A percentile compares a stretch with the other conserved stretches of the same genome.
phyloP scores from a whole-genome alignment of 2,888 invertebrate species.

The Cheilosia soror region DNA sequence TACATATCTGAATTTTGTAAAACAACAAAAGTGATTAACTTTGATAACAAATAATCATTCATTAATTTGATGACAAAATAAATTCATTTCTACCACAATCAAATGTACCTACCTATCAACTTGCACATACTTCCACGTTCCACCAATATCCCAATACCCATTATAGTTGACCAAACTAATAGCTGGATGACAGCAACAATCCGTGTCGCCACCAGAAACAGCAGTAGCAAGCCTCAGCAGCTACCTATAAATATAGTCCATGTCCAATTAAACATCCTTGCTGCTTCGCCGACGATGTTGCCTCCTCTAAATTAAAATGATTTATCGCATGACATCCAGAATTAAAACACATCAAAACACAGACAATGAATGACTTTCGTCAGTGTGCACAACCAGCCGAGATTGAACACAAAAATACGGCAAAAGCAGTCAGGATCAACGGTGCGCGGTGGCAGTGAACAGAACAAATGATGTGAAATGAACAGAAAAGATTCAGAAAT shows the following conservation, averaged over 20 bases:
- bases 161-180: conserved; percentile 4
- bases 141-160: not conserved
- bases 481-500: conserved; percentile 67
- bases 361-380: conserved; percentile 49
- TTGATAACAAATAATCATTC: too few relatives aligned
- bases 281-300: conserved; percentile 15
- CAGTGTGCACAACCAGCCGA: not conserved
- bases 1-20: too few relatives aligned
- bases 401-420: conserved; percentile 23
- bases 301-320: conserved; percentile 65
- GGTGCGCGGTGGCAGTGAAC: not conserved
- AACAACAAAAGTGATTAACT: too few relatives aligned
- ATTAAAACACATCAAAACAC: conserved; percentile 66
- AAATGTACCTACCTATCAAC: too few relatives aligned
- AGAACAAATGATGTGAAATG: conserved; percentile 61
- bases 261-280: conserved; percentile 54
- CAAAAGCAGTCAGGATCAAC: conserved; percentile 7
- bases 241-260: conserved; percentile 1
- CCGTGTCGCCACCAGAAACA: conserved; percentile 1
- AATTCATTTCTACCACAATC: too few relatives aligned
- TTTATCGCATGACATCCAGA: conserved; percentile 64
- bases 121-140: too few relatives aligned
- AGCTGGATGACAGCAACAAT: conserved; percentile 13
- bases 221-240: not conserved
- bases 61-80: too few relatives aligned